Percentiles rank a stretch among this genome's conserved stretches.
These are phyloP conservation scores for Chunga burmeisteri DNA, from an alignment of 2,113 vertebrate species.

Conservation along the genomic window DNA sequence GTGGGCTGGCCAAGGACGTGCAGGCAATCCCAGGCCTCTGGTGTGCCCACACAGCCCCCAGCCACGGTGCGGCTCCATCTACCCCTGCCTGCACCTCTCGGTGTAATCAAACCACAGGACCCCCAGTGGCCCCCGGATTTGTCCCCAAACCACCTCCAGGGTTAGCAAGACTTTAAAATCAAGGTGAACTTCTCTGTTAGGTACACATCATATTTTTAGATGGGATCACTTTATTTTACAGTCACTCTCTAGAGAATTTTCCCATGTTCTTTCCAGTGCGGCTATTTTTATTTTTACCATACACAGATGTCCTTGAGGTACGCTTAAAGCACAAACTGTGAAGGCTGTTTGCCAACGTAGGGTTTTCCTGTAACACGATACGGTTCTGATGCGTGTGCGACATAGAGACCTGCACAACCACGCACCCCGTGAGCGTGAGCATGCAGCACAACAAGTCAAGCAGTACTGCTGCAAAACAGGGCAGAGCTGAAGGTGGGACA, in stretches of 20 bases:
- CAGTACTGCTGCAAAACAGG: background rate
- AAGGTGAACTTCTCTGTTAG: background rate
- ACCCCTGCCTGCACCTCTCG: background rate
- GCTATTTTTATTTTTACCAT: constrained; percentile 16
- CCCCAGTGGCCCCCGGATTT: background rate
- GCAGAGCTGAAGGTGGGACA: background rate
- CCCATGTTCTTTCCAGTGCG: background rate
- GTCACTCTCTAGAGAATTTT: background rate
- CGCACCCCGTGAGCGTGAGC: background rate
- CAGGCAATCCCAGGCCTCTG: background rate
- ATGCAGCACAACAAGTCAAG: background rate
- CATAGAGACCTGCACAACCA: background rate
- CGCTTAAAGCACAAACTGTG: background rate
- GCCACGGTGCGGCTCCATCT: rapidly evolving
- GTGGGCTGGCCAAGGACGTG: background rate
- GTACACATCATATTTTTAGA: background rate
- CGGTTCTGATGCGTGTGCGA: background rate
- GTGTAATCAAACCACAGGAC: background rate
- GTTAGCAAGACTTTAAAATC: background rate
- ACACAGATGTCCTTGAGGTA: background rate
- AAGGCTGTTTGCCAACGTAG: rapidly evolving
- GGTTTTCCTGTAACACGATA: background rate
- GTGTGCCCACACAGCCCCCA: background rate
- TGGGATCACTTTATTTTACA: background rate
- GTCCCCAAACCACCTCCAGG: background rate